A percentile compares a stretch with the other conserved stretches of the same genome.
Evolutionary conservation across 2,113 vertebrate species (phyloP).

Genomic region (Anarhynchus alexandrinus): DNA sequence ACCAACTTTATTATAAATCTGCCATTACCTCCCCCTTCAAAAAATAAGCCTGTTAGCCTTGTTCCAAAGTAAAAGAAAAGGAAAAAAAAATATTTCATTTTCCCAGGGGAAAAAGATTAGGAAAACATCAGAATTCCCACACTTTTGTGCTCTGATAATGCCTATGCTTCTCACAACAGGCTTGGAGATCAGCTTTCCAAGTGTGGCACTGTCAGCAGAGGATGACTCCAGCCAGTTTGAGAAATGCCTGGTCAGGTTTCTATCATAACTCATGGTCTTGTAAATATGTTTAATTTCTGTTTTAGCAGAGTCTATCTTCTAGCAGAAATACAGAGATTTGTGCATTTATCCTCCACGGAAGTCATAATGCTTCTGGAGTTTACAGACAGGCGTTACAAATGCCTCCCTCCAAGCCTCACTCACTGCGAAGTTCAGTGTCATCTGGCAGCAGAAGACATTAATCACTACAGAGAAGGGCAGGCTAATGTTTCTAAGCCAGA

Average conservation of each 20-base stretch:
- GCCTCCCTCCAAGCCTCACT: slow-evolving; percentile 21
- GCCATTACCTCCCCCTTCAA: not conserved
- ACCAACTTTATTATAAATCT: not conserved
- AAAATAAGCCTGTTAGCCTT: not conserved
- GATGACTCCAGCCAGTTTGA: not conserved
- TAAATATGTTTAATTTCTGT: slow-evolving; percentile 35
- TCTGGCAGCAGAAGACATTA: slow-evolving; percentile 44
- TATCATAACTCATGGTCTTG: slow-evolving; percentile 9
- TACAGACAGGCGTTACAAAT: slow-evolving; percentile 32
- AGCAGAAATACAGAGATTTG: slow-evolving; percentile 26
- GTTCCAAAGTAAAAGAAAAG: not conserved
- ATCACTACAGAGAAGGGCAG: slow-evolving; percentile 37
- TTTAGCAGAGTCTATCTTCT: slow-evolving; percentile 12
- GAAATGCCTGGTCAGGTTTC: slow-evolving; percentile 13
- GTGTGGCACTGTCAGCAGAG: not conserved
- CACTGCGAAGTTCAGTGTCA: not conserved
- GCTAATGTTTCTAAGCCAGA: slow-evolving; percentile 52
- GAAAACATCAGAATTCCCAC: not conserved
- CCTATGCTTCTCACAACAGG: not conserved
- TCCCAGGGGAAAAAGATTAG: not conserved
- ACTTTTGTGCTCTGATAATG: not conserved
- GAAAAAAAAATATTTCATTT: not conserved
- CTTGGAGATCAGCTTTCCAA: not conserved
- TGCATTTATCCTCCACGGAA: slow-evolving; percentile 18
- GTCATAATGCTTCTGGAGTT: not conserved